A percentile compares a stretch with the other conserved stretches of the same genome.
Conservation (phyloP, 2,888 invertebrate species). For the Euclidia mi region DNA sequence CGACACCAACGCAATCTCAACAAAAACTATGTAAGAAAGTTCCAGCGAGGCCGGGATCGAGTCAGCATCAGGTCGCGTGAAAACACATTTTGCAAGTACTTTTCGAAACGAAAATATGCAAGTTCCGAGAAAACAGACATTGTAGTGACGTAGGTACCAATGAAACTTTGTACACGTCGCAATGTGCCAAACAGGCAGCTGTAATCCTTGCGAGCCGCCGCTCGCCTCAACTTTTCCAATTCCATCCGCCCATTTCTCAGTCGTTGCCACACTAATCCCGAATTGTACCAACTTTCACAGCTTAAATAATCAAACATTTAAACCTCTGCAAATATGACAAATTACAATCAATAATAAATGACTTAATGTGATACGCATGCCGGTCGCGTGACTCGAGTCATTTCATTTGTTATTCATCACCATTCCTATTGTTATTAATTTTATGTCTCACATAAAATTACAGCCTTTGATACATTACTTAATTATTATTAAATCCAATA, state of each 20-base stretch:
- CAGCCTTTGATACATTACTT: conserved; percentile 32
- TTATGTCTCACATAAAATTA: conserved; percentile 31
- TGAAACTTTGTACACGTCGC: conserved; percentile 70
- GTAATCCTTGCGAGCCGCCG: conserved; percentile 73
- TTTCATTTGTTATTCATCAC: conserved; percentile 53
- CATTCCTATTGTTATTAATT: conserved; percentile 36
- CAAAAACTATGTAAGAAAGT: conserved; percentile 49
- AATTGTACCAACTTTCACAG: conserved; percentile 72
- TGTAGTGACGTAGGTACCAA: conserved; percentile 55
- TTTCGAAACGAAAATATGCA: conserved; percentile 55
- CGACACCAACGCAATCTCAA: conserved; percentile 35
- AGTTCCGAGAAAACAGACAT: conserved; percentile 44
- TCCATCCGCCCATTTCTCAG: conserved; percentile 77
- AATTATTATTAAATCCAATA: conserved; percentile 21
- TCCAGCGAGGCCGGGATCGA: conserved; percentile 45
- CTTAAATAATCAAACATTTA: conserved; percentile 70
- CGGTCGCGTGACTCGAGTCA: conserved; percentile 49
- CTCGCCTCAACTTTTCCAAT: conserved; percentile 82
- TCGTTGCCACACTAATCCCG: conserved; percentile 73
- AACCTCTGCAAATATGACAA: too few relatives aligned
- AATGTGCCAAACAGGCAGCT: conserved; percentile 70
- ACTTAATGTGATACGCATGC: conserved; percentile 43
- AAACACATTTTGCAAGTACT: conserved; percentile 46
- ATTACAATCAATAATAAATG: too few relatives aligned
- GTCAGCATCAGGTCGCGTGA: conserved; percentile 38